Conservation (phyloP, 1,140 invertebrate species). For the Centruroides vittatus region DNA sequence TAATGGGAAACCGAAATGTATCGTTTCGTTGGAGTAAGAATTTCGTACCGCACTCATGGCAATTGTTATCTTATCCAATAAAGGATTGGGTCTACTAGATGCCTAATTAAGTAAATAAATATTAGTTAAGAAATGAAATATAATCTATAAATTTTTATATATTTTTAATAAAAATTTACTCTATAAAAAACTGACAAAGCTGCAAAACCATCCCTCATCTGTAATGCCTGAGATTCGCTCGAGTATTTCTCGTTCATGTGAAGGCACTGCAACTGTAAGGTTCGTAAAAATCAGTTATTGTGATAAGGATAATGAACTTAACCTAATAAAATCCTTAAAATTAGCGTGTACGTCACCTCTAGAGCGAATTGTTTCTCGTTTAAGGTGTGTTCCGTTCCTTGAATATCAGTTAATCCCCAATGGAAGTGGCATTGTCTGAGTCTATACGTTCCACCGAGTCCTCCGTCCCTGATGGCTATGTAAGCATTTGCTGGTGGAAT, state of each 20-base stretch:
- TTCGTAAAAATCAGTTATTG: neutral
- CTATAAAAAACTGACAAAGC: too few species aligned
- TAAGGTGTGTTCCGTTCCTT: conserved; percentile 26
- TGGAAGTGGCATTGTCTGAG: conserved; percentile 34
- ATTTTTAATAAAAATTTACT: too few species aligned
- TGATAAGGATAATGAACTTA: too few species aligned
- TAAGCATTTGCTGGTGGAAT: too few species aligned
- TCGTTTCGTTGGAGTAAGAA: conserved; percentile 19
- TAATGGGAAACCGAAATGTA: conserved; percentile 49
- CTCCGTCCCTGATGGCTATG: too few species aligned
- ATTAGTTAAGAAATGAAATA: too few species aligned
- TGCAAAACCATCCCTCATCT: conserved; percentile 30
- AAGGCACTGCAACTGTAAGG: conserved; percentile 47
- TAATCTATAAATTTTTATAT: too few species aligned
- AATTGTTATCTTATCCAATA: too few species aligned
- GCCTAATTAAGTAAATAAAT: too few species aligned
- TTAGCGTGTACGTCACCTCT: conserved; percentile 3
- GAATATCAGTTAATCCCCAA: conserved; percentile 27
- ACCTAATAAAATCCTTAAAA: too few species aligned
- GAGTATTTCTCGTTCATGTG: conserved; percentile 43
- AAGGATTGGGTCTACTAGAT: too few species aligned
- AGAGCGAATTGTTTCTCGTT: conserved; percentile 3
- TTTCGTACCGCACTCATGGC: too few species aligned
- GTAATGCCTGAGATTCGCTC: conserved; percentile 27
- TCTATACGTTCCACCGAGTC: conserved; percentile 24